Base-by-base conservation (phyloP, 2,113 vertebrate species). In the Strix aluco region DNA sequence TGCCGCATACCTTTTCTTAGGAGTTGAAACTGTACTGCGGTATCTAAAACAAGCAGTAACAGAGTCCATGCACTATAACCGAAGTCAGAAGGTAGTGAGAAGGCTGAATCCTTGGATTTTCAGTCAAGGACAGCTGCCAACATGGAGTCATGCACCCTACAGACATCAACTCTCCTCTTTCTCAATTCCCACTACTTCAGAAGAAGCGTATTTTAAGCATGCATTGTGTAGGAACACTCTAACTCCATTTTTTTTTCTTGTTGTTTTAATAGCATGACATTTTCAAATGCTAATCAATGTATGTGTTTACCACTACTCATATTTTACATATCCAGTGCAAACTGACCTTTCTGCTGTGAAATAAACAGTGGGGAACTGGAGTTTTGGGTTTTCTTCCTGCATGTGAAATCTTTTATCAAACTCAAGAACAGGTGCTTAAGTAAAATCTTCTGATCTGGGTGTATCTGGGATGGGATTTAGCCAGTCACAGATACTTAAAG, bases 361-460 rank as follows among this genome's bases (percentile, higher is more conserved):
- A 42, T 51, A 65, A 92, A 91, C 36, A 90, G 20, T 40, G 69
- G 32, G 32, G 47, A 91, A 59, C 38, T 18, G 14, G 18, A 67
- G 27, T 71, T 86, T 69, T 34, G 21, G 14, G 29, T 7, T 51
- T 42, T 80, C 42, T 86, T 80, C 29, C 30, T 51, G 44, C 10
- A 4, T 25, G 15, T 73, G 47, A 92, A 86, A 19, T 57, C 59
- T 96, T 63, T 92, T 92, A 78, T 78, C 42, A 85, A 58, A 71
- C 86, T 97, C 46, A 32, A 93, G 80, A 97, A 91, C 25, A 92
- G 34, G 38, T 92, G 11, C 58, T 93, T 55, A 83, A 40, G 7
- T 52, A 95, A 95, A 91, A 86, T 86, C 52, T 96, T 90, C 85
- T 71, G 20, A 74, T 95, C 72, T 86, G 47, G 20, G 66, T 96